Conservation (phyloP, 2,113 vertebrate genomes). For the Sardina pilchardus region DNA sequence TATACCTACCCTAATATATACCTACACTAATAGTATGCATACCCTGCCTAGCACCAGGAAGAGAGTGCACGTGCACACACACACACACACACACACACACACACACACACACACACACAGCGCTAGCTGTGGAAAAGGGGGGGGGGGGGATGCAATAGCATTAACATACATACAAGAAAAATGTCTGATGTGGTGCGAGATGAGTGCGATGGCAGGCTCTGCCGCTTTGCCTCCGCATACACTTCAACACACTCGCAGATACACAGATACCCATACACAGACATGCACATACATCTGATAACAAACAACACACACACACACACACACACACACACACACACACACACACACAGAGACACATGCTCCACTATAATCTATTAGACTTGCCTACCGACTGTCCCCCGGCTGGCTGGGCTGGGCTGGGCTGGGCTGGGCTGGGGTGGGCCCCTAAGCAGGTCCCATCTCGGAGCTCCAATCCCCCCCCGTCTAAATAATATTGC, state of each 20-base stretch:
- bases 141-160: background rate
- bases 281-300: slow-evolving; percentile 41
- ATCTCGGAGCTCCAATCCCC: slow-evolving; percentile 85
- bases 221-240: background rate
- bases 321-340: background rate
- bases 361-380: slow-evolving; percentile 83
- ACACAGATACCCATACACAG: slow-evolving; percentile 28
- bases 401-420: slow-evolving; percentile 70
- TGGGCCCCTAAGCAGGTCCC: slow-evolving; percentile 83
- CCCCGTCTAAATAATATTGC: slow-evolving; percentile 97
- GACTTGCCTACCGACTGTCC: slow-evolving; percentile 80
- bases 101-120: slow-evolving; percentile 1
- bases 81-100: background rate
- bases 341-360: slow-evolving; percentile 50
- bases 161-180: slow-evolving; percentile 13
- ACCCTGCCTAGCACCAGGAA: background rate
- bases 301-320: background rate
- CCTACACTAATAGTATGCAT: slow-evolving; percentile 1
- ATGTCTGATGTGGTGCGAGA: slow-evolving; percentile 13
- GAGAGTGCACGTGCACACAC: background rate
- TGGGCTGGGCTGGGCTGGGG: background rate
- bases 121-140: background rate
- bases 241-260: slow-evolving; percentile 21
- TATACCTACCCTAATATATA: background rate
- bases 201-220: background rate